These are phyloP conservation scores for Haemorhous mexicanus DNA, from an alignment of 2,113 vertebrate genomes.

Conservation along the genomic window DNA sequence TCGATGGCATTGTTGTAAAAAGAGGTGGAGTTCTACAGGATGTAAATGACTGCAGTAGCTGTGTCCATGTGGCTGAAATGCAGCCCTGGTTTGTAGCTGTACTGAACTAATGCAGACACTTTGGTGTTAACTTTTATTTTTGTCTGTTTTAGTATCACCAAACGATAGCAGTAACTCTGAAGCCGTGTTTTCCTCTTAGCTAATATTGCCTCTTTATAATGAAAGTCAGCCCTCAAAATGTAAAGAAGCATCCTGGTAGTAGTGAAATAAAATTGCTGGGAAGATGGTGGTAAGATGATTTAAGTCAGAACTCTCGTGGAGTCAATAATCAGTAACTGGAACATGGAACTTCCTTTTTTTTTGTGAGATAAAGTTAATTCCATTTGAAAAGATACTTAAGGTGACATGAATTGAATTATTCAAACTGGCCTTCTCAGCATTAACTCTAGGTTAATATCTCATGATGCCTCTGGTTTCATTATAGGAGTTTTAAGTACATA, in stretches of 20 bases:
- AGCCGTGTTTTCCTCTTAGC: not conserved
- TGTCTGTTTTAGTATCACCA: not conserved
- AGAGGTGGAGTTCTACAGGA: not conserved
- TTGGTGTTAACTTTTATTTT: not conserved
- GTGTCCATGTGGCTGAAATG: not conserved
- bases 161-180: not conserved
- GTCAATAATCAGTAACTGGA: conserved; percentile 68
- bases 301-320: conserved; percentile 34
- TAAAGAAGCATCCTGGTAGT: not conserved
- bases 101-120: not conserved
- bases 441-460: conserved; percentile 72
- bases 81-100: not conserved
- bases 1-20: not conserved
- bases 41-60: not conserved
- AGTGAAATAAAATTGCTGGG: conserved; percentile 23
- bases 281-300: conserved; percentile 52
- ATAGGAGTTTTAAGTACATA: conserved; percentile 71
- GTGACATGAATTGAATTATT: conserved; percentile 72
- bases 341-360: conserved; percentile 57
- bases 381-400: conserved; percentile 71
- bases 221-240: conserved; percentile 19
- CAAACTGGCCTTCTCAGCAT: conserved; percentile 69
- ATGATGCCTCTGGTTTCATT: conserved; percentile 71
- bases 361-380: conserved; percentile 70
- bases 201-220: not conserved